Conservation (phyloP, 2,113 vertebrate genomes). For the Triplophysa dalaica region DNA sequence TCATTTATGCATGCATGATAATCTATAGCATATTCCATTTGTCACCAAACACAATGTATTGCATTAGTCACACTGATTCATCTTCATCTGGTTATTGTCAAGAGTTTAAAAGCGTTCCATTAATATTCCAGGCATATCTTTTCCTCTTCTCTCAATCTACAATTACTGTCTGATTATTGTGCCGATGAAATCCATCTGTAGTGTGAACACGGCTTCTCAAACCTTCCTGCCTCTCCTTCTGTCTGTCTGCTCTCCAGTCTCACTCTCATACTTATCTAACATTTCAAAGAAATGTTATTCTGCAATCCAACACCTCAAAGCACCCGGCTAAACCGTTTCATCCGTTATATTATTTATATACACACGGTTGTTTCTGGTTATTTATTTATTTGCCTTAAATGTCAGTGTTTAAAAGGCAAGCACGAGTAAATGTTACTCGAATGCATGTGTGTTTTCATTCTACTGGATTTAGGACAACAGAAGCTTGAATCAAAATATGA, state of each 20-base stretch:
- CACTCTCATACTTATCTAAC: conserved; percentile 25
- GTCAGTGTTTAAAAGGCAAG: conserved; percentile 56
- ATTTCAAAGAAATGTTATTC: conserved; percentile 50
- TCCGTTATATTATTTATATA: conserved; percentile 58
- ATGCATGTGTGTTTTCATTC: conserved; percentile 52
- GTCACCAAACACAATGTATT: neutral
- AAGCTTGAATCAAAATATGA: neutral
- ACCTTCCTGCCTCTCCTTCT: neutral
- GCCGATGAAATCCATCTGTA: conserved; percentile 24
- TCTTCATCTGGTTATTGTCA: neutral
- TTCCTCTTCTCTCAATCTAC: conserved; percentile 43
- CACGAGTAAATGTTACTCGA: conserved; percentile 58
- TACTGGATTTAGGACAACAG: neutral
- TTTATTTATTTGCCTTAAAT: conserved; percentile 56
- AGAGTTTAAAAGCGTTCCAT: conserved; percentile 41
- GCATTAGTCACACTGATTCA: neutral
- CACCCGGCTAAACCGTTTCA: conserved; percentile 41
- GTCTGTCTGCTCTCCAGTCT: conserved; percentile 3
- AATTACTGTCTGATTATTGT: conserved; percentile 66
- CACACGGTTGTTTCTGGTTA: conserved; percentile 15
- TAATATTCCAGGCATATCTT: conserved; percentile 61
- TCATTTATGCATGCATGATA: neutral
- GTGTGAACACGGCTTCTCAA: conserved; percentile 13
- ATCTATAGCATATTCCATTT: neutral
- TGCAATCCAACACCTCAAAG: conserved; percentile 54